phyloP scores from a whole-genome alignment of 2,888 invertebrate species.

The Phaedon cochleariae region DNA sequence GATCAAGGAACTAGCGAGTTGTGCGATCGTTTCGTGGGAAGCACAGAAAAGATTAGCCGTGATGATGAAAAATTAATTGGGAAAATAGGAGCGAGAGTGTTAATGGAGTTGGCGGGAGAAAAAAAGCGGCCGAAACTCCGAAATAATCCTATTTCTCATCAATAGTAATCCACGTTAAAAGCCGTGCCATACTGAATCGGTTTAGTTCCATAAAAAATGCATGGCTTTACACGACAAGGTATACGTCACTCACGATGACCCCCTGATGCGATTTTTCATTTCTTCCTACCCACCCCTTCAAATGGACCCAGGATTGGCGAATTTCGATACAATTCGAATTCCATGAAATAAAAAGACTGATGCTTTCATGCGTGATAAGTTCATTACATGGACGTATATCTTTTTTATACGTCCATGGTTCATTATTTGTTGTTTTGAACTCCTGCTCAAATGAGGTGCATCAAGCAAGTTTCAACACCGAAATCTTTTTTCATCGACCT shows the following conservation, averaged over 20 bases:
- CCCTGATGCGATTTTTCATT: conserved; percentile 25
- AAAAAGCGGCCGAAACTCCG: conserved; percentile 39
- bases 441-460: no score
- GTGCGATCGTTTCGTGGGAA: no score
- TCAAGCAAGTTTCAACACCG: no score
- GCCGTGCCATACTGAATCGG: conserved; percentile 56
- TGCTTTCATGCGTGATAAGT: no score
- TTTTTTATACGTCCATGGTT: no score
- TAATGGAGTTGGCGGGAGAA: conserved; percentile 43
- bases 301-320: no score
- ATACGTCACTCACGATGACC: conserved; percentile 44
- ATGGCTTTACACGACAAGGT: conserved; percentile 48
- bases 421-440: no score
- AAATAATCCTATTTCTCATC: conserved; percentile 53
- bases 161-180: conserved; percentile 58
- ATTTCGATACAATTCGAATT: no score
- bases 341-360: no score
- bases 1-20: no score
- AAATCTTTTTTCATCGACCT: no score
- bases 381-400: no score
- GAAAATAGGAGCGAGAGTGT: conserved; percentile 37
- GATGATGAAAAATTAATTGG: conserved; percentile 45
- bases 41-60: background rate
- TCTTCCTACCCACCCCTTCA: background rate
- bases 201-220: conserved; percentile 59